These are phyloP conservation scores for Pseudorectes ferrugineus DNA, from an alignment of 2,113 vertebrate genomes.

Conservation along the genomic window DNA sequence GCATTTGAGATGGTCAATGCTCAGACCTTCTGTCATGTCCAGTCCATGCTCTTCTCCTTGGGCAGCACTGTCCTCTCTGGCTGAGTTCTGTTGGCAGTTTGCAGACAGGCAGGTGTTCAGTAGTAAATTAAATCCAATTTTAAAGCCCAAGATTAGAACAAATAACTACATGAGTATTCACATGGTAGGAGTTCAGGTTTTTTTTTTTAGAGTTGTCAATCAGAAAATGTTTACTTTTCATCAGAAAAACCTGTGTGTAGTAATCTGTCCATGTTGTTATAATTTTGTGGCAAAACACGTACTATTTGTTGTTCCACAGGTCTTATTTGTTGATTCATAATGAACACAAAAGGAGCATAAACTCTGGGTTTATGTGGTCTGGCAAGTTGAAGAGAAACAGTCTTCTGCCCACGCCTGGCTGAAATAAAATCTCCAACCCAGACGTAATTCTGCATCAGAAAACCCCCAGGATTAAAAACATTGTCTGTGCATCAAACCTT, in stretches of 20 bases:
- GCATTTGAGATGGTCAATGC: neutral
- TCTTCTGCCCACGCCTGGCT: neutral
- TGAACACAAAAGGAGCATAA: neutral
- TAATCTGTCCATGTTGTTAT: neutral
- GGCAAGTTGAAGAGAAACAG: neutral
- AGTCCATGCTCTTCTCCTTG: neutral
- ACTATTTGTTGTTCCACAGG: neutral
- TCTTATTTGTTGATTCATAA: neutral
- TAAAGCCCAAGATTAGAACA: neutral
- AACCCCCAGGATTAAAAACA: accelerated
- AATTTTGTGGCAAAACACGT: neutral
- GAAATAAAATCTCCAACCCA: neutral
- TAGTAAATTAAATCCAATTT: neutral
- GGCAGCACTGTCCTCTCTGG: accelerated
- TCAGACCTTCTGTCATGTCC: neutral
- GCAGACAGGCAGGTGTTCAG: neutral
- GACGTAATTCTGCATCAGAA: neutral
- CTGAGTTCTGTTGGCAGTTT: neutral
- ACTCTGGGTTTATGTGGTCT: neutral
- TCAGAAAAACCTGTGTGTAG: neutral
- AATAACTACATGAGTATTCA: neutral
- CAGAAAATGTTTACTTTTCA: neutral
- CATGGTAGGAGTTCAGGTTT: neutral
- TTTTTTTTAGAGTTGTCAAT: neutral
- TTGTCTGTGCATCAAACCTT: neutral